Evolutionary conservation across 1,140 invertebrate species (phyloP).

Genomic region (Drosophila nigromelanica): DNA sequence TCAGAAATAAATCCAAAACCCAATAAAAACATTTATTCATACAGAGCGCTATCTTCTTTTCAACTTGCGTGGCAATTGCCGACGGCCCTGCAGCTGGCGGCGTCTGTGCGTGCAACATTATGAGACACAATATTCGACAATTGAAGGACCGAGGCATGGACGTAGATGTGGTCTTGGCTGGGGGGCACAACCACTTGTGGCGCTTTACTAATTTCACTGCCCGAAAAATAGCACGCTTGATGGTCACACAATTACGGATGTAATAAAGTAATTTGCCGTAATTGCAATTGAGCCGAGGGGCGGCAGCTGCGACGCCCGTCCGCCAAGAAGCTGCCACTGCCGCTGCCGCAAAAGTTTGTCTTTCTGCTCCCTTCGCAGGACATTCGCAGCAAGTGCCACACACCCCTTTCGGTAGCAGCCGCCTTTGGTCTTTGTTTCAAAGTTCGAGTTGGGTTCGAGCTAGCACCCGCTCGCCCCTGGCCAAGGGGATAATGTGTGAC

Average conservation of each 20-base stretch:
- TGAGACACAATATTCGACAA: slow-evolving; percentile 17
- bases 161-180: not conserved
- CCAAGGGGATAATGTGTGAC: slow-evolving; percentile 67
- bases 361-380: not conserved
- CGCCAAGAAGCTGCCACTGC: slow-evolving; percentile 28
- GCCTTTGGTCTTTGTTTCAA: slow-evolving; percentile 52
- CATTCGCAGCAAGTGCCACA: slow-evolving; percentile 4
- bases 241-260: slow-evolving; percentile 84
- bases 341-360: slow-evolving; percentile 43
- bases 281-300: slow-evolving; percentile 79
- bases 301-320: slow-evolving; percentile 30
- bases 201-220: slow-evolving; percentile 62
- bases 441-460: slow-evolving; percentile 38
- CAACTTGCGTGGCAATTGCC: slow-evolving; percentile 38
- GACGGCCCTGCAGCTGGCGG: slow-evolving; percentile 41
- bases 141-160: slow-evolving; percentile 11
- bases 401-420: slow-evolving; percentile 16
- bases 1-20: not conserved
- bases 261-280: slow-evolving; percentile 83
- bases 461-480: not conserved
- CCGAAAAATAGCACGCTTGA: slow-evolving; percentile 81
- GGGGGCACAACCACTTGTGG: slow-evolving; percentile 74
- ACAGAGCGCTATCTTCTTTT: not conserved
- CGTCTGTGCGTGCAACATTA: slow-evolving; percentile 37
- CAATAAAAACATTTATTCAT: not conserved